Conservation (phyloP, 2,888 invertebrate species). For the Oxycera nigricornis region DNA sequence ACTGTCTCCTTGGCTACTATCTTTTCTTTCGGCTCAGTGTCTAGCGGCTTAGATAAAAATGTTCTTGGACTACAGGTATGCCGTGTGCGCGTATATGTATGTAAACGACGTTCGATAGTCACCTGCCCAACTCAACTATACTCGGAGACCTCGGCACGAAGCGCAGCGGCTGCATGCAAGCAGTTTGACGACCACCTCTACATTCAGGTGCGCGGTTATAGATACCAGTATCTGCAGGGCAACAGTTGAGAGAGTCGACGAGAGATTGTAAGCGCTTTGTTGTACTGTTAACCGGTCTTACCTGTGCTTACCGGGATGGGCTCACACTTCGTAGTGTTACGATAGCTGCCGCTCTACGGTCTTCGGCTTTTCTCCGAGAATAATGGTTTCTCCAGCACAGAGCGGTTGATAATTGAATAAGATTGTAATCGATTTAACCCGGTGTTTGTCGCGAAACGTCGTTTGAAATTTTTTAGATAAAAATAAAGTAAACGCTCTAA, state of each 20-base stretch:
- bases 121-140: constrained; percentile 34
- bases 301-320: constrained; percentile 25
- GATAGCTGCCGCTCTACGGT: neutral
- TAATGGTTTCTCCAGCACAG: neutral
- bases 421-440: constrained; percentile 17
- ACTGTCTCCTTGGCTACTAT: neutral
- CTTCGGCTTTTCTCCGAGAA: constrained; percentile 13
- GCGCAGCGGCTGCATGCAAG: neutral
- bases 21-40: neutral
- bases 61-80: neutral
- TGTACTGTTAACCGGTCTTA: constrained; percentile 4
- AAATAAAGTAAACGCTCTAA: too few relatives aligned
- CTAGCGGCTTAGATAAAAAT: neutral
- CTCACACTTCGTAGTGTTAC: constrained; percentile 4
- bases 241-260: constrained; percentile 16
- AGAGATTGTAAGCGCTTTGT: too few relatives aligned
- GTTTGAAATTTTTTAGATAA: too few relatives aligned
- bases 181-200: neutral
- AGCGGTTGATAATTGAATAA: neutral
- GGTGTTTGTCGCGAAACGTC: neutral
- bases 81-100: constrained; percentile 1
- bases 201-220: neutral
- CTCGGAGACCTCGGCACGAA: neutral
- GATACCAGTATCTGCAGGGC: too few relatives aligned
- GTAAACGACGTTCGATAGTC: constrained; percentile 30